Base-by-base conservation (phyloP, 2,113 vertebrate genomes). In the Andinoacara biseriatus region DNA sequence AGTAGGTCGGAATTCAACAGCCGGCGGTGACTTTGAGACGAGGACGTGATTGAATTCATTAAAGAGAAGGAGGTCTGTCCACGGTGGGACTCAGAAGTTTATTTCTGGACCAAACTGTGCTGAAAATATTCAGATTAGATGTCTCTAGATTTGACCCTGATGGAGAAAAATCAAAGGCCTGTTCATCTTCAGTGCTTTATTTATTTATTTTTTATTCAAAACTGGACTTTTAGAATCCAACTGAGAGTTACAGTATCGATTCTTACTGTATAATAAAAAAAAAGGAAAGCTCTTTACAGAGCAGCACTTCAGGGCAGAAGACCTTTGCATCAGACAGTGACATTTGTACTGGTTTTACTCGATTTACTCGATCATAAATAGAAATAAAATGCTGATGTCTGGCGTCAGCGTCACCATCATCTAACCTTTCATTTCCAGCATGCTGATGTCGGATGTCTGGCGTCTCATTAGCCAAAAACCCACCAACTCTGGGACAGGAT, bases 1-100 rank as follows among this genome's bases (percentile, higher is more conserved):
- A 85, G 69, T 54, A 31, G 69, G 76, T 74, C 65, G 72, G 22
- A 62, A 15, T n/a, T 33, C 24, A 56, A 33, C 82, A 18, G 20
- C 26, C 46, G 13, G 54, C 65, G 17, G 57, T 17, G 43, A n/a
- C 63, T 69, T 69, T 69, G 22, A 46, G 58, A 60, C 1, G 2
- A 60, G 38, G 24, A 77, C 17, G n/a, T 60, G 38, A 72, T 46
- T 72, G 20, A 18, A 59, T 59, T 59, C 40, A 52, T 33, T n/a
- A 72, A 43, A 60, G 17, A 46, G 59, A 49, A 61, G 59, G 7
- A 31, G 65, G 43, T 72, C 65, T 31, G 43, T 31, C 65, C 65
- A 52, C 29, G 52, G 74, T 18, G 18, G 15, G 20, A 61, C 22
- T 52, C 43, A 4, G 31, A 0, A 2, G 24, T 72, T 72, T 52